Percentiles rank a stretch among this genome's conserved stretches.
Conservation (phyloP, 2,888 invertebrate species). For the Mesodorylaimus sp. region DNA sequence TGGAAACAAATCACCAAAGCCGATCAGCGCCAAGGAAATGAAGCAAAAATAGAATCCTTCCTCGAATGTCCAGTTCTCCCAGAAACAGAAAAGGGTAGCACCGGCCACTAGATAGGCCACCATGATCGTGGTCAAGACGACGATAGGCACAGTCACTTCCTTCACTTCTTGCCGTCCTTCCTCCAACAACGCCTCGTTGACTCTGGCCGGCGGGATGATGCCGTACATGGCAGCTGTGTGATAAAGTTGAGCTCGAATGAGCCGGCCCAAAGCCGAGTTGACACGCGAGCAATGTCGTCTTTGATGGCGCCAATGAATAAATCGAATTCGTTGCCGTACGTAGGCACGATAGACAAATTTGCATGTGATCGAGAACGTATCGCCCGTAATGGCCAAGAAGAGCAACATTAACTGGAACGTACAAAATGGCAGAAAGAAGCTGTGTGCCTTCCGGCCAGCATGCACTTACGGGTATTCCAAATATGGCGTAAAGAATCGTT, state of each 20-base stretch:
- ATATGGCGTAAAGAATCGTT: slow-evolving; percentile 8
- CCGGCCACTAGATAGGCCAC: slow-evolving; percentile 71
- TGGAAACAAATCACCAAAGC: slow-evolving; percentile 36
- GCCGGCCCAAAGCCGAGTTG: background rate
- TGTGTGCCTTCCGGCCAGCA: too few species aligned
- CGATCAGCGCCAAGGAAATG: slow-evolving; percentile 29
- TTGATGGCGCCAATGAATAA: background rate
- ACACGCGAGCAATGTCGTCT: background rate
- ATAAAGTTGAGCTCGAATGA: background rate
- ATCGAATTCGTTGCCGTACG: background rate
- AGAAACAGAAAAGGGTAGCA: slow-evolving; percentile 67
- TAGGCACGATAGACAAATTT: slow-evolving; percentile 1
- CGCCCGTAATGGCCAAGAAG: slow-evolving; percentile 53
- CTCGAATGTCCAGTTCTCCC: slow-evolving; percentile 79
- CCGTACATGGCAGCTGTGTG: slow-evolving; percentile 1
- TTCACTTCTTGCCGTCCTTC: background rate
- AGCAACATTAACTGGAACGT: slow-evolving; percentile 77
- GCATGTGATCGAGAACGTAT: background rate
- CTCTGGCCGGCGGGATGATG: background rate
- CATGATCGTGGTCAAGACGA: slow-evolving; percentile 70
- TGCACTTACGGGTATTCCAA: slow-evolving; percentile 7
- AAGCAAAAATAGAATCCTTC: slow-evolving; percentile 42
- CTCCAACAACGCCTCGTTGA: background rate
- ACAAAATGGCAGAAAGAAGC: too few species aligned
- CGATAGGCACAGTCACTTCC: slow-evolving; percentile 49